Evolutionary conservation across 2,797 vertebrate species (phyloP).

Genomic region (Toxotes lorentzi): DNA sequence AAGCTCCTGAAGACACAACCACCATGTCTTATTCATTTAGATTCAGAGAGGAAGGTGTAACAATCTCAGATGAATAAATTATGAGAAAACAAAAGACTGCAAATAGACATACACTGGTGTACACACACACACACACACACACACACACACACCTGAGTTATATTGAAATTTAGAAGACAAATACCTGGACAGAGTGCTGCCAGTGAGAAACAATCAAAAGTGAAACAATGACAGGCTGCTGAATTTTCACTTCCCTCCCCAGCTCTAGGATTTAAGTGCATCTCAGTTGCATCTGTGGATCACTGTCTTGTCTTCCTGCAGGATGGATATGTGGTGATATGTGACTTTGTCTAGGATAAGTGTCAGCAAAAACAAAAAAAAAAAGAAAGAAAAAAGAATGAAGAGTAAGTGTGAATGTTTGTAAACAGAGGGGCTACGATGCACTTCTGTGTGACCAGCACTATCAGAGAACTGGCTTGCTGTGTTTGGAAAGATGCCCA

Average conservation of each 20-base stretch:
- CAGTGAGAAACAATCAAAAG: conserved; percentile 27
- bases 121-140: not conserved
- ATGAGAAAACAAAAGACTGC: conserved; percentile 23
- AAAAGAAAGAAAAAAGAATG: conserved; percentile 14
- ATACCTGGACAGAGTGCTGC: conserved; percentile 12
- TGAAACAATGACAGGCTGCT: conserved; percentile 19
- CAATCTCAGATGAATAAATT: conserved; percentile 32
- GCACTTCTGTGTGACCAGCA: conserved; percentile 44
- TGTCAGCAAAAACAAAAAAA: conserved; percentile 15
- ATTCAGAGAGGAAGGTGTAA: conserved; percentile 18
- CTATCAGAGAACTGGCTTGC: conserved; percentile 43
- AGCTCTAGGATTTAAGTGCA: conserved; percentile 3
- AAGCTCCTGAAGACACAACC: conserved; percentile 18
- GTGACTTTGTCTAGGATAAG: conserved; percentile 15
- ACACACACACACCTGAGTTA: conserved; percentile 7
- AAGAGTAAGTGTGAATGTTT: not conserved
- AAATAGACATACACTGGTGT: not conserved
- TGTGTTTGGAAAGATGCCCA: conserved; percentile 55
- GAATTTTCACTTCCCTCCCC: conserved; percentile 19
- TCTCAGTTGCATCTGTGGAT: conserved; percentile 1
- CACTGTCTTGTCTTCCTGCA: not conserved
- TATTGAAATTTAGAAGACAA: conserved; percentile 5
- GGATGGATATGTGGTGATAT: not conserved
- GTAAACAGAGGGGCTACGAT: conserved; percentile 28
- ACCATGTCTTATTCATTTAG: conserved; percentile 33